Conservation (phyloP, 2,888 invertebrate genomes). For the Amiota minor region DNA sequence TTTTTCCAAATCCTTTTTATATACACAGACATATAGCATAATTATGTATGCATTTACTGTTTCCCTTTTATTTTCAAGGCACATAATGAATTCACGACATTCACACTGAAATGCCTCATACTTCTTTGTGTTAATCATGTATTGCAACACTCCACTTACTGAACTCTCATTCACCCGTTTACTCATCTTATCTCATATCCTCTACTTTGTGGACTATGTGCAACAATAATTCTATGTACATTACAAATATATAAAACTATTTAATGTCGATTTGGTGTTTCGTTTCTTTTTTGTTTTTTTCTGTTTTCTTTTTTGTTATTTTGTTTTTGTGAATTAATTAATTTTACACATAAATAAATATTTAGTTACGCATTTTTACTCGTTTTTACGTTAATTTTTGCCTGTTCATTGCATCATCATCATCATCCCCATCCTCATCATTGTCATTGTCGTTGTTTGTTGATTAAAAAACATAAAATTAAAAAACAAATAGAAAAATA, state of each 20-base stretch:
- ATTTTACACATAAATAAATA: conserved; percentile 44
- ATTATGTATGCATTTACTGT: too few species aligned
- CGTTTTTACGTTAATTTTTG: not conserved
- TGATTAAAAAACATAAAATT: not conserved
- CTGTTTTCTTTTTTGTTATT: not conserved
- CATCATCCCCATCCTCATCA: too few species aligned
- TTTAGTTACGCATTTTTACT: conserved; percentile 46
- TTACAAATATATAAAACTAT: conserved; percentile 2
- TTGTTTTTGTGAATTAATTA: conserved; percentile 22
- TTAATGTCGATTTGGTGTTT: conserved; percentile 7
- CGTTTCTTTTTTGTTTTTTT: not conserved
- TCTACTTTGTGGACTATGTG: too few species aligned
- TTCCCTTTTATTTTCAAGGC: conserved; percentile 27
- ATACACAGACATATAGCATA: not conserved
- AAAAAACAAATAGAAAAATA: not conserved
- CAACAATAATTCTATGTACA: too few species aligned
- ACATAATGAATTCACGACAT: conserved; percentile 42
- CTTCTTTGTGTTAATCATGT: too few species aligned
- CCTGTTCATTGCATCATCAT: too few species aligned
- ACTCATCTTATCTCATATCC: too few species aligned
- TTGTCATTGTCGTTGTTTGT: not conserved
- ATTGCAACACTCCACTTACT: too few species aligned
- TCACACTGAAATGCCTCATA: too few species aligned
- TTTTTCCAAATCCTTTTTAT: too few species aligned
- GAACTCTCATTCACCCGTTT: too few species aligned